phyloP scores from a whole-genome alignment of 2,113 vertebrate species.

The Delphinus delphis region DNA sequence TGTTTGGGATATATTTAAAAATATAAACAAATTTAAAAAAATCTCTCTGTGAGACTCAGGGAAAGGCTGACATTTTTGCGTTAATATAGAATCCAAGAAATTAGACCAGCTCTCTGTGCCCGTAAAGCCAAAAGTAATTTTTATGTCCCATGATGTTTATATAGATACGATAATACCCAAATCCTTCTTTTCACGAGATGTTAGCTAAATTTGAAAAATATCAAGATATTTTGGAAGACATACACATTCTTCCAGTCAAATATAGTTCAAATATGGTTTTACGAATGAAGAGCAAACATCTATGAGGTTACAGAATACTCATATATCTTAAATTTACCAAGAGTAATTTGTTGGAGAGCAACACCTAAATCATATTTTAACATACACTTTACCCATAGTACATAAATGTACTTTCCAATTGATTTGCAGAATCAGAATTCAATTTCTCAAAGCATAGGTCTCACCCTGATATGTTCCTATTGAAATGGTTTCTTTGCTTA shows the following conservation, averaged over 20 bases:
- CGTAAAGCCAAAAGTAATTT: background rate
- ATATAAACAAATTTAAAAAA: background rate
- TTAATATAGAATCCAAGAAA: background rate
- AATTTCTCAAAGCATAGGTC: background rate
- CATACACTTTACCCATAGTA: background rate
- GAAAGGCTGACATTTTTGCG: background rate
- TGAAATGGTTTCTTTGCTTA: background rate
- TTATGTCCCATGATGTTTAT: background rate
- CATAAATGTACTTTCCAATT: background rate
- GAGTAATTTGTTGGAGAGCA: background rate
- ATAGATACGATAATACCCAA: background rate
- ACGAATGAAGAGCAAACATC: background rate
- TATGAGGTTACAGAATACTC: background rate
- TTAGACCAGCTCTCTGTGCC: background rate
- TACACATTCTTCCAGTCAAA: background rate
- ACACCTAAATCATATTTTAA: background rate
- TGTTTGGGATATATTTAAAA: background rate
- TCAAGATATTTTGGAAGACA: background rate
- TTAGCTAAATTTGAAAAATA: background rate
- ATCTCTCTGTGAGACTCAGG: background rate
- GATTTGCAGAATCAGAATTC: background rate
- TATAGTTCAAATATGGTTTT: constrained; percentile 12
- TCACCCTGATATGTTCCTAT: background rate
- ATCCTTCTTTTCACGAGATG: background rate
- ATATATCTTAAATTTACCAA: background rate